Conservation (phyloP, 2,888 invertebrate species). For the Pherbina coryleti region DNA sequence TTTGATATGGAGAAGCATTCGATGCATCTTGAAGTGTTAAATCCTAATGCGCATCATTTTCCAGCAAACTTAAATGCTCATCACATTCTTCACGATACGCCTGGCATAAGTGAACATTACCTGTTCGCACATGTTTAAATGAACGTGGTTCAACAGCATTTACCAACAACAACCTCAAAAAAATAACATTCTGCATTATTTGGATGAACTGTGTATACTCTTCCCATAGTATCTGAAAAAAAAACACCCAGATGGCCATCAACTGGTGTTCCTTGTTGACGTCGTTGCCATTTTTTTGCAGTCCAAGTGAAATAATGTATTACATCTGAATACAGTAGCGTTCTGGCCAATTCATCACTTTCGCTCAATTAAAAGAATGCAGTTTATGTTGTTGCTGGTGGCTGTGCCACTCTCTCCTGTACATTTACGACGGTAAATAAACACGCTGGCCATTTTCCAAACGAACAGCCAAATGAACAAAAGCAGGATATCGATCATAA, state of each 20-base stretch:
- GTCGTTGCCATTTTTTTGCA: slow-evolving; percentile 55
- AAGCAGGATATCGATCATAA: slow-evolving; percentile 39
- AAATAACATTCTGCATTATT: slow-evolving; percentile 29
- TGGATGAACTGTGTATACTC: slow-evolving; percentile 30
- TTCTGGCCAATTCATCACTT: slow-evolving; percentile 48
- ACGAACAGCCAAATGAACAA: slow-evolving; percentile 38
- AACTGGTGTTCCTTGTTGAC: slow-evolving; percentile 57
- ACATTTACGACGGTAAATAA: slow-evolving; percentile 41
- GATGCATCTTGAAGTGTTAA: slow-evolving; percentile 41
- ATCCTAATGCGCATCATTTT: slow-evolving; percentile 52
- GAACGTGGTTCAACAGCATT: slow-evolving; percentile 16
- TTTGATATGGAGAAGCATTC: too few species aligned
- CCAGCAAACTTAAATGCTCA: slow-evolving; percentile 54
- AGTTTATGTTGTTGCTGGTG: slow-evolving; percentile 45
- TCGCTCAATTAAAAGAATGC: slow-evolving; percentile 33
- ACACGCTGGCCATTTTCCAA: too few species aligned
- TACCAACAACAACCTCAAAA: not conserved
- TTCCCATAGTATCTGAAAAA: slow-evolving; percentile 15
- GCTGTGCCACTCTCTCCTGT: slow-evolving; percentile 33
- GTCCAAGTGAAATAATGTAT: slow-evolving; percentile 61
- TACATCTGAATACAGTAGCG: slow-evolving; percentile 60
- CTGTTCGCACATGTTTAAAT: slow-evolving; percentile 53
- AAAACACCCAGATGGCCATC: slow-evolving; percentile 46
- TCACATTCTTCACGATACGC: slow-evolving; percentile 53
- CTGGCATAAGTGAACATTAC: slow-evolving; percentile 56